Base-by-base conservation (phyloP, 2,888 invertebrate genomes). In the Chelonus formosanus region DNA sequence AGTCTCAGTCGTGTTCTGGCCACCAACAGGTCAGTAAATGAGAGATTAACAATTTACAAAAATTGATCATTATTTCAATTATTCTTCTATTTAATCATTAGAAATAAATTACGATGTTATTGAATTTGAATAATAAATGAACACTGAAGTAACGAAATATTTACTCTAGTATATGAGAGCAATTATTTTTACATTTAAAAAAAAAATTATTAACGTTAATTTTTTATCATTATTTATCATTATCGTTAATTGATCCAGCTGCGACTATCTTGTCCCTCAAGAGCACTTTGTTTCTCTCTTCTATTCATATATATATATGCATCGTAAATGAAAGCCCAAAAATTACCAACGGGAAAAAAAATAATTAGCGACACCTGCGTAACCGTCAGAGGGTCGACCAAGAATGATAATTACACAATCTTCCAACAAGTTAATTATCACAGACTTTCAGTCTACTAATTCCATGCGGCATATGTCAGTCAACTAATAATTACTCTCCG, bases 1-100 rank as follows among this genome's bases (percentile, higher is more conserved):
- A 82, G 79, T 79, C 82, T 80, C 82, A 80, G 81, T 82, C 82
- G 80, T 81, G 82, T 80, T 78, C 82, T 82, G 82, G 82, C 82
- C 82, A 81, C 76, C 81, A 82, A 81, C 82, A 82, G 82, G 82
- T 82, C 82, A 82, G 82, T 82, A 82, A 80, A 80, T 76, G 79
- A 77, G 71, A 73, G 75, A 75, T 78, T 73, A 73, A 73, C 73
- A 68, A 57, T 64, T 65, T 58, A 63, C 5, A 34, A 47, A 63
- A 31, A 36, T 20, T 20, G 20, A 20, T 20, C 20, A 20, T 20
- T 20, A 20, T 20, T 20, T 20, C 20, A 20, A 20, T 20, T 20
- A 20, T 20, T 20, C 20, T 20, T 20, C 20, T 2, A 20, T 20
- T 20, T 20, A 20, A 20, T 20, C 20, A 20, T 20, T 20, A 20